Conservation (phyloP, 2,797 vertebrate genomes). For the Cyprinella venusta region DNA sequence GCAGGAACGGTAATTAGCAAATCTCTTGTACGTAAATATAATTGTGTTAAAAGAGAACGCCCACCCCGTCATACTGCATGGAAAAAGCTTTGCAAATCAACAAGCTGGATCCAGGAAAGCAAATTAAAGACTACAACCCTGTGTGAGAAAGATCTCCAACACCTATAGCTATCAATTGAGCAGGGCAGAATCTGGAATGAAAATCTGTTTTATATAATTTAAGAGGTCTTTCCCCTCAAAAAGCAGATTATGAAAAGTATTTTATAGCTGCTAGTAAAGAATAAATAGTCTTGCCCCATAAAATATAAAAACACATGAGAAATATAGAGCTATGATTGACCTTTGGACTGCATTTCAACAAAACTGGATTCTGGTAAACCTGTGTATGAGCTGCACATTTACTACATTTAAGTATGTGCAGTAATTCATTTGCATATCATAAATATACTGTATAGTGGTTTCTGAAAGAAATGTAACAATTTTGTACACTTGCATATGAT, state of each 20-base stretch:
- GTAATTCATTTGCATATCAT: neutral
- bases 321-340: conserved; percentile 7
- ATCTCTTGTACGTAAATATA: conserved; percentile 59
- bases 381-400: neutral
- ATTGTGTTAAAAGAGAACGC: conserved; percentile 58
- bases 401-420: neutral
- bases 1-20: conserved; percentile 56
- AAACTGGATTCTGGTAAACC: neutral
- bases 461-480: fast-evolving
- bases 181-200: conserved; percentile 38
- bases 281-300: conserved; percentile 14
- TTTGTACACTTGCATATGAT: neutral
- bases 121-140: conserved; percentile 61
- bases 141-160: conserved; percentile 60
- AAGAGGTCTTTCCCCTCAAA: neutral
- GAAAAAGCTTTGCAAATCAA: conserved; percentile 57
- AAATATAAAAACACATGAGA: conserved; percentile 7
- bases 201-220: conserved; percentile 3
- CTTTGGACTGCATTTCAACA: neutral
- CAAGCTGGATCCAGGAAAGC: conserved; percentile 59
- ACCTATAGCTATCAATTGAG: conserved; percentile 50
- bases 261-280: conserved; percentile 24
- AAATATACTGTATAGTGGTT: neutral
- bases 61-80: conserved; percentile 55
- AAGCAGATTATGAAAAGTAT: conserved; percentile 14